Percentiles rank a stretch among this genome's conserved stretches.
Conservation (phyloP, 1,140 invertebrate species). For the Diabrotica undecimpunctata region DNA sequence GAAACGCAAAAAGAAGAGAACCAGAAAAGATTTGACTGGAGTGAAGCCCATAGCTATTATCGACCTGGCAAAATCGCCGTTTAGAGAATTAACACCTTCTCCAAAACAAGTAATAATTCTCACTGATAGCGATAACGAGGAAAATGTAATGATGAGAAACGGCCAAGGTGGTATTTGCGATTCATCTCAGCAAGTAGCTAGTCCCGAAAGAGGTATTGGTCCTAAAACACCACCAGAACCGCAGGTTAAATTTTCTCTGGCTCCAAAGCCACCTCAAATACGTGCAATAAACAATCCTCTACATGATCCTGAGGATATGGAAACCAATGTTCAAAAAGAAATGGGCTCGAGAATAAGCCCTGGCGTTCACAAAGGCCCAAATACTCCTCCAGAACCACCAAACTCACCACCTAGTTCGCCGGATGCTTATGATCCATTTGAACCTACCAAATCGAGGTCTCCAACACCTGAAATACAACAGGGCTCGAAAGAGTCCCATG, state of each 20-base stretch:
- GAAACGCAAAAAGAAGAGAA: constrained; percentile 37
- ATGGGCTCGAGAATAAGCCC: constrained; percentile 45
- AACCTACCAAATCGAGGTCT: constrained; percentile 78
- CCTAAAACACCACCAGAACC: constrained; percentile 75
- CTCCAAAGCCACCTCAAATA: constrained; percentile 56
- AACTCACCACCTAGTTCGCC: constrained; percentile 61
- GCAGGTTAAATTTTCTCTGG: constrained; percentile 65
- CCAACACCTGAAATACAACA: constrained; percentile 38
- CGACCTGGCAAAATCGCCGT: constrained; percentile 77
- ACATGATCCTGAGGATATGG: constrained; percentile 51
- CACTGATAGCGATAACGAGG: constrained; percentile 73
- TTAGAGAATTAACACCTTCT: constrained; percentile 72
- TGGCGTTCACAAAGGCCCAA: constrained; percentile 52
- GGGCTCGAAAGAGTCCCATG: constrained; percentile 40
- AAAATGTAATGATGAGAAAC: constrained; percentile 41
- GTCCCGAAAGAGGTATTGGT: constrained; percentile 47
- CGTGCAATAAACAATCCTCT: constrained; percentile 61
- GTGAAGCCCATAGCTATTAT: constrained; percentile 79
- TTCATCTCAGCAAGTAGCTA: constrained; percentile 41
- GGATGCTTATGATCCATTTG: constrained; percentile 83
- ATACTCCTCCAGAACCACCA: constrained; percentile 62
- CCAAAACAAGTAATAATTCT: constrained; percentile 76
- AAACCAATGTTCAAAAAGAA: constrained; percentile 48
- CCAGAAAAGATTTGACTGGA: constrained; percentile 48
- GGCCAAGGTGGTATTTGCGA: constrained; percentile 33